Conservation (phyloP, 1,140 invertebrate genomes). For the Cotesia typhae region DNA sequence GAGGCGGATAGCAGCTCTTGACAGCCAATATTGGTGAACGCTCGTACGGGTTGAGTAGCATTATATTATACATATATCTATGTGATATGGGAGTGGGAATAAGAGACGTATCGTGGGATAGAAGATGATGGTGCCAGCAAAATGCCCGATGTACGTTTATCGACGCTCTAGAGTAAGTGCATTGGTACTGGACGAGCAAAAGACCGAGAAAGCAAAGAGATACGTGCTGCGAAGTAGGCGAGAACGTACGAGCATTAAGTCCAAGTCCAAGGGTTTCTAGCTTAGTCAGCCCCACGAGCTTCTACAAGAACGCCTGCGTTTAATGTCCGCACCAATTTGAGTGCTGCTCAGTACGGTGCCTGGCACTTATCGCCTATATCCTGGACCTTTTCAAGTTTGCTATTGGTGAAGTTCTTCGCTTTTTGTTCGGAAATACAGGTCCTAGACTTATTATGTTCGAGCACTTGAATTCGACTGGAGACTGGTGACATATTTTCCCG, state of each 20-base stretch:
- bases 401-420: too few relatives aligned
- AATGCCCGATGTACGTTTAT: conserved; percentile 42
- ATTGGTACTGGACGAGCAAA: too few relatives aligned
- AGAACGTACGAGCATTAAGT: conserved; percentile 50
- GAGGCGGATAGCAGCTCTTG: conserved; percentile 20
- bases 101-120: conserved; percentile 14
- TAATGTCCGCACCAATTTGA: conserved; percentile 43
- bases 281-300: conserved; percentile 52
- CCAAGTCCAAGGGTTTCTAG: conserved; percentile 44
- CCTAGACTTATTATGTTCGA: too few relatives aligned
- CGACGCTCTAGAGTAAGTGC: conserved; percentile 9
- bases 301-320: conserved; percentile 43
- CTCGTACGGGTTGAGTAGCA: conserved; percentile 13
- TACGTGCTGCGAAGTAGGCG: conserved; percentile 31
- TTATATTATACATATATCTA: neutral
- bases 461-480: too few relatives aligned
- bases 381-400: too few relatives aligned
- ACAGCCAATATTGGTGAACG: conserved; percentile 27
- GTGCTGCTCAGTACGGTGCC: neutral
- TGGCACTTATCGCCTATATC: neutral
- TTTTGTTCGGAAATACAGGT: too few relatives aligned
- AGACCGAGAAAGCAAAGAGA: neutral
- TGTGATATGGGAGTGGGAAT: neutral
- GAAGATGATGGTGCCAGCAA: conserved; percentile 34
- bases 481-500: too few relatives aligned